Evolutionary conservation across 2,113 vertebrate genomes (phyloP), one percentile per base, ranked within the genome.

Genomic region (Atrichornis clamosus): DNA sequence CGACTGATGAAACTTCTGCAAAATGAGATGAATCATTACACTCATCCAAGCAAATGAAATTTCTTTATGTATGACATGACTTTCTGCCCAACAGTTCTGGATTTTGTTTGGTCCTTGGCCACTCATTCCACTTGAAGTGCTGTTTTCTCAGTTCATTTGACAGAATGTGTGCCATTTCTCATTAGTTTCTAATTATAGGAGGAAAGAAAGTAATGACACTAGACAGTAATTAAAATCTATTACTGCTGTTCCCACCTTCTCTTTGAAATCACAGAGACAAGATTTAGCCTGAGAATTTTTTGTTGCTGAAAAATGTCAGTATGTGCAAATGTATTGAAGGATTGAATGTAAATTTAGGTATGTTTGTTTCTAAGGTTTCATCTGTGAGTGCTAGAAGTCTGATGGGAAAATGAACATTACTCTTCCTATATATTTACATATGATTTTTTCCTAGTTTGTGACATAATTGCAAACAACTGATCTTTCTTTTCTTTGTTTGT

Each of bases 131-230:
- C 63, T 67, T 69, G 59, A 89, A 64, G 27, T 76, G 93, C 72
- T 87, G 37, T 72, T 94, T 60, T 84, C 46, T 96, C 85, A 59
- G 30, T 90, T 94, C 88, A 88, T 95, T 96, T 90, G 59, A 70
- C 81, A 94, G 86, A 93, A 97, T 68, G 78, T 62, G 56, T 82
- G 92, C 58, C n/a, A 30, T 49, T 95, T 93, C 83, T 90, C 84
- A 93, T 95, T 90, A 68, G 49, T 91, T 86, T 94, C 81, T 96
- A 94, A 95, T 97, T 97, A 95, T 69, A 95, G 62, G 62, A 75
- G 49, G 80, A 85, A 95, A 96, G 73, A 95, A 77, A 78, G 47
- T 95, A 85, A 80, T 76, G 73, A 84, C 42, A 46, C 35, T 92
- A 84, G 82, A 78, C 69, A 64, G 75, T 96, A 96, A 91, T 90